Conservation (phyloP, 2,797 vertebrate genomes). For the Enteromius viviparus region DNA sequence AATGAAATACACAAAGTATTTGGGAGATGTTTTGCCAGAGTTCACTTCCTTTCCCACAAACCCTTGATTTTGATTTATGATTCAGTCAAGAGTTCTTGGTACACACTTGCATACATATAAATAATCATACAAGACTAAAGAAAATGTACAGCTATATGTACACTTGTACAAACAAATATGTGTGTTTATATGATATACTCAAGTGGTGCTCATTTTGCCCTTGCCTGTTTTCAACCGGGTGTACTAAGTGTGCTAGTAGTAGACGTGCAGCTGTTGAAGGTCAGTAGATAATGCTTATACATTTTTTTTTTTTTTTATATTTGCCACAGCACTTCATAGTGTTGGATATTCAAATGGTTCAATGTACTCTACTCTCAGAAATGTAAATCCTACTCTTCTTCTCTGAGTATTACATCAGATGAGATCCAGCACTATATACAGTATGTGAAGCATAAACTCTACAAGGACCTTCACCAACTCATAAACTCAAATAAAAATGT, state of each 20-base stretch:
- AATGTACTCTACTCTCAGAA: conserved; percentile 27
- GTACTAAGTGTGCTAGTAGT: background rate
- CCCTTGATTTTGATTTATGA: background rate
- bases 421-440: background rate
- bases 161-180: background rate
- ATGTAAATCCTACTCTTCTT: background rate
- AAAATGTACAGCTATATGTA: background rate
- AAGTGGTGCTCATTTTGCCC: background rate
- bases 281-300: background rate
- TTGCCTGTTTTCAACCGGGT: background rate
- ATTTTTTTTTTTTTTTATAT: too few relatives aligned
- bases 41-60: background rate
- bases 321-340: background rate
- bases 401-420: background rate
- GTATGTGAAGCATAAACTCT: background rate
- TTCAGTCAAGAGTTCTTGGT: too few relatives aligned
- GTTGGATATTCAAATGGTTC: conserved; percentile 29
- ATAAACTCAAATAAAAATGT: conserved; percentile 2
- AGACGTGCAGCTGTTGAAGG: background rate
- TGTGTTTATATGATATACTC: background rate
- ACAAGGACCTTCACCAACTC: background rate
- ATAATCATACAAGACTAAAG: too few relatives aligned
- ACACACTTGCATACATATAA: too few relatives aligned
- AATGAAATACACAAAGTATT: background rate
- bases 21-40: background rate